Evolutionary conservation across 2,113 vertebrate species (phyloP).

Genomic region (Calypte anna): DNA sequence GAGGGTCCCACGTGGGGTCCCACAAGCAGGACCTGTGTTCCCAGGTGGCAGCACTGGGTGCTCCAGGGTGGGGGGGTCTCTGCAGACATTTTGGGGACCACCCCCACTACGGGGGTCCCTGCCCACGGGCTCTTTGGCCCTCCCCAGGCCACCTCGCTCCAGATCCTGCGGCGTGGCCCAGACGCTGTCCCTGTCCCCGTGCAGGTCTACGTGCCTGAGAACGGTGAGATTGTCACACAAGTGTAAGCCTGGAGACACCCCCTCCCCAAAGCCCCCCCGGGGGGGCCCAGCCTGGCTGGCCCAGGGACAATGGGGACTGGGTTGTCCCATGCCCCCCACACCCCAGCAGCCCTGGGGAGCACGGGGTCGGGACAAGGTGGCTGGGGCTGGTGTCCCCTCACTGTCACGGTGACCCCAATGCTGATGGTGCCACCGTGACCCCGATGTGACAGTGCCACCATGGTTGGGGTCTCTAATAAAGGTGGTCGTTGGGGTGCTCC

Average conservation of each 20-base stretch:
- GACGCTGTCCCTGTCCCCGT: background rate
- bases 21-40: background rate
- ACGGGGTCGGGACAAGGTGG: background rate
- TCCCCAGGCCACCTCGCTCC: background rate
- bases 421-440: background rate
- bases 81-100: background rate
- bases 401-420: background rate
- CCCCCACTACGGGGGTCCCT: background rate
- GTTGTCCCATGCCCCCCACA: background rate
- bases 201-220: constrained; percentile 32
- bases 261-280: too few relatives aligned
- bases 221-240: constrained; percentile 46
- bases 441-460: background rate
- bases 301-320: background rate
- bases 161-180: background rate
- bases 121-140: background rate
- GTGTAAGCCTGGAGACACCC: background rate
- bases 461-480: constrained; percentile 21
- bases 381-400: background rate
- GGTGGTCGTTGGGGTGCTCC: background rate
- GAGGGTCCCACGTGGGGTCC: background rate
- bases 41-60: background rate
- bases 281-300: constrained; percentile 24
- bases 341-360: background rate
- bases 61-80: background rate